phyloP scores from a whole-genome alignment of 2,113 vertebrate genomes.

The Pollachius pollachius region DNA sequence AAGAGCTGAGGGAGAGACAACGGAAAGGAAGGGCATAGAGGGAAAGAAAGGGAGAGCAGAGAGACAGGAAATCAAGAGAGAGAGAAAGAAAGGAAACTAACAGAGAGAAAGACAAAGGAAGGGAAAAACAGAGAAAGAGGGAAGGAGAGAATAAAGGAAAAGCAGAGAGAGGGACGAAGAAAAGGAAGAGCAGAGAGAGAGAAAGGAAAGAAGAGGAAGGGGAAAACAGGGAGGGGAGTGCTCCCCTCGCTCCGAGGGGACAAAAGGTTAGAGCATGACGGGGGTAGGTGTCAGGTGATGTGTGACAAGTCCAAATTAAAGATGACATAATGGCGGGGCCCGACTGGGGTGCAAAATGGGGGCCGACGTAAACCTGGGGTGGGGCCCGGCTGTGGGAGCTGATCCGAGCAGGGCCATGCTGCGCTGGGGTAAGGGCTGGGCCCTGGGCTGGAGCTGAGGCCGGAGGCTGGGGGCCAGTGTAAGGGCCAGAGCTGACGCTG shows the following conservation, averaged over 20 bases:
- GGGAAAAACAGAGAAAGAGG: constrained; percentile 29
- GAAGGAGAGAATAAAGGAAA: constrained; percentile 30
- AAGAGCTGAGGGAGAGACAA: no score
- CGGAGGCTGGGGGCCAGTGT: background rate
- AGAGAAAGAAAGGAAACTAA: constrained; percentile 23
- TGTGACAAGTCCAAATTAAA: constrained; percentile 75
- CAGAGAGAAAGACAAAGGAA: constrained; percentile 3
- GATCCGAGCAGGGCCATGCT: constrained; percentile 57
- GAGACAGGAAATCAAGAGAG: no score
- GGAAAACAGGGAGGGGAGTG: constrained; percentile 39
- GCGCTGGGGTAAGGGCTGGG: constrained; percentile 5
- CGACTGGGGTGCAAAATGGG: constrained; percentile 57
- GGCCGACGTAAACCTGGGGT: constrained; percentile 42
- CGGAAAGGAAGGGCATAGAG: no score
- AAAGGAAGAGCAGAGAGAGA: constrained; percentile 36
- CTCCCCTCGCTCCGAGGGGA: constrained; percentile 59
- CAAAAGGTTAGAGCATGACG: constrained; percentile 72
- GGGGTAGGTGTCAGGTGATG: constrained; percentile 75
- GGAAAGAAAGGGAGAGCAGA: no score
- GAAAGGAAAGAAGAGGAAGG: constrained; percentile 49
- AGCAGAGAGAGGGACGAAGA: background rate
- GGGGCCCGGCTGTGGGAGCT: constrained; percentile 52
- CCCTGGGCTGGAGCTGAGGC: background rate
- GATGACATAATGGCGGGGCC: constrained; percentile 73
- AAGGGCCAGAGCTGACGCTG: background rate